Percentiles rank a stretch among this genome's conserved stretches.
Conservation (phyloP, 2,113 vertebrate species). For the Centrocercus urophasianus region DNA sequence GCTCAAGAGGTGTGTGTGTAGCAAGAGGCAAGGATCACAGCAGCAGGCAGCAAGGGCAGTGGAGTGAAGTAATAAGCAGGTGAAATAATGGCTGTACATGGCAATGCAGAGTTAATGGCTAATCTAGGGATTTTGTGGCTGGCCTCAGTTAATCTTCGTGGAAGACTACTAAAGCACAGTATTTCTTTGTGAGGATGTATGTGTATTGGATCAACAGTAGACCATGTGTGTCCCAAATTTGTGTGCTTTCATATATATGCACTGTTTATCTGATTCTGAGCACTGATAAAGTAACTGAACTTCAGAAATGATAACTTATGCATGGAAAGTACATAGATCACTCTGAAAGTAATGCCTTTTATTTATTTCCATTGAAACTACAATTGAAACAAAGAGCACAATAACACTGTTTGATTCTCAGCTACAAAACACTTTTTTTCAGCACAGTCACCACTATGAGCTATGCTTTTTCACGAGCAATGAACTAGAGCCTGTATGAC, state of each 20-base stretch:
- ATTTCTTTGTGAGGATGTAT: neutral
- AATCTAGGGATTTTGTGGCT: constrained; percentile 43
- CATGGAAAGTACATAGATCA: neutral
- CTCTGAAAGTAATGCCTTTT: too few relatives aligned
- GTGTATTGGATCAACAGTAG: rapidly evolving
- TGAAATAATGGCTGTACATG: constrained; percentile 53
- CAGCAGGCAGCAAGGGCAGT: neutral
- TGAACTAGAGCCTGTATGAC: too few relatives aligned
- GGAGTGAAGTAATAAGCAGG: constrained; percentile 45
- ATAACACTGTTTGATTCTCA: too few relatives aligned
- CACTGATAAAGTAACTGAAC: neutral
- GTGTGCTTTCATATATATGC: neutral
- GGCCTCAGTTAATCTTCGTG: neutral
- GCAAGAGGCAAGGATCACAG: constrained; percentile 43
- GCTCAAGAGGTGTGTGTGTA: constrained; percentile 60
- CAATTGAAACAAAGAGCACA: too few relatives aligned
- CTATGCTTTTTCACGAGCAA: too few relatives aligned
- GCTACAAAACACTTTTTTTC: too few relatives aligned
- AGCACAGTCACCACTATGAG: too few relatives aligned
- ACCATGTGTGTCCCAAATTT: neutral
- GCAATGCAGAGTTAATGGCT: constrained; percentile 63
- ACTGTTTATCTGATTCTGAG: neutral
- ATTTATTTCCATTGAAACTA: too few relatives aligned
- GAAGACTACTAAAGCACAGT: neutral
- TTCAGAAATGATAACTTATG: neutral